Base-by-base conservation (phyloP, 2,888 invertebrate genomes). In the Baronia brevicornis region DNA sequence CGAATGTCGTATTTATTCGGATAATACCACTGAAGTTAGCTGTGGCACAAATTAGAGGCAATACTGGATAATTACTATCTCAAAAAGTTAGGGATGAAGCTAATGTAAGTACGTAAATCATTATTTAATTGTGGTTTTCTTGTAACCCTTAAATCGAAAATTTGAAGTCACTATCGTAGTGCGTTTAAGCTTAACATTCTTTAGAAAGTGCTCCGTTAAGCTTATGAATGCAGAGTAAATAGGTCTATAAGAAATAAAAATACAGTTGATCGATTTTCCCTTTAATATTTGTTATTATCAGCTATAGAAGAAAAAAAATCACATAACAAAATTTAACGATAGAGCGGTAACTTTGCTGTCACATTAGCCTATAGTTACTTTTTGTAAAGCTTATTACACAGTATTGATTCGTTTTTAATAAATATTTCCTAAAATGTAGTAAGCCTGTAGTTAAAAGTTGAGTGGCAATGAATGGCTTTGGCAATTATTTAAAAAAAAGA, bases 231-330 rank as follows among this genome's bases (percentile, higher is more conserved):
- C 8, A 20, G 1, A 20, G 8, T 5, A 12, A 18, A n/a, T 11
- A 6, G 11, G 11, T 0, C 6, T 5, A 5, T 18, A 4, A 13
- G 10, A 2, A 26, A 39, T 35, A 28, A 33, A 38, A 40, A 26
- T 19, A 5, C 19, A 22, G 9, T 31, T 28, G 33, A 31, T 39
- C 11, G 28, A 25, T 28, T 33, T 33, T 34, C 30, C 14, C 27
- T 41, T 41, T 41, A 38, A 30, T 37, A 32, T 33, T 27, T 32
- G 26, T 33, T 38, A 18, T 28, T 42, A 51, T 39, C 42, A 60
- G 43, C 60, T 63, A 60, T 46, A 49, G n/a, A n/a, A n/a, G n/a
- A 42, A 60, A 60, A 49, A 50, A 49, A 62, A 61, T 48, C 53
- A 59, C 53, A 52, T 58, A 65, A 60, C 54, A 55, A 54, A 52